A percentile compares a stretch with the other conserved stretches of the same genome.
phyloP scores from a whole-genome alignment of 64 coral and sea anemone species.

The Actinia equina region DNA sequence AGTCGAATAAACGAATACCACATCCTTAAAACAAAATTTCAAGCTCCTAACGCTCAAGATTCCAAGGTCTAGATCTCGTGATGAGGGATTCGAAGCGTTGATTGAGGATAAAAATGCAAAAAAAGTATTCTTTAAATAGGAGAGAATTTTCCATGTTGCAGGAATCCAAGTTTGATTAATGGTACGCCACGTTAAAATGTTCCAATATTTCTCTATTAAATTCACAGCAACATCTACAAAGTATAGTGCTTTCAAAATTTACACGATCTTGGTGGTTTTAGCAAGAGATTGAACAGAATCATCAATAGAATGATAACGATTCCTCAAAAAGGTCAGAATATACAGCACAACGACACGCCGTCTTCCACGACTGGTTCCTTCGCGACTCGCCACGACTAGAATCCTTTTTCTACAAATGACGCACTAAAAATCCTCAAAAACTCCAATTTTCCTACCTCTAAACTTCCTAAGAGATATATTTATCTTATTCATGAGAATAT shows the following conservation, averaged over 20 bases:
- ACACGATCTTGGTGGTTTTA: background rate
- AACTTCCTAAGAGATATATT: background rate
- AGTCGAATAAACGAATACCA: background rate
- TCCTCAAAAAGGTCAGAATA: background rate
- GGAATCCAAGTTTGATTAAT: background rate
- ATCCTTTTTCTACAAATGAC: background rate
- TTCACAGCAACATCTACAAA: background rate
- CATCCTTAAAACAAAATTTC: background rate
- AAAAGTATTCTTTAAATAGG: background rate
- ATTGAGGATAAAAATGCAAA: slow-evolving; percentile 7
- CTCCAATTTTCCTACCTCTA: background rate
- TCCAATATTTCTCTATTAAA: background rate
- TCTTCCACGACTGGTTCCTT: background rate
- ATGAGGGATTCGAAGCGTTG: background rate
- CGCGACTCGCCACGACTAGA: background rate
- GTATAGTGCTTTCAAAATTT: background rate
- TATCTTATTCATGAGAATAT: background rate
- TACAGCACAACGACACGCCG: background rate
- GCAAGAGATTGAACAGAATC: background rate
- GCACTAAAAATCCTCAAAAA: background rate
- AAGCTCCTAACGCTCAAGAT: background rate
- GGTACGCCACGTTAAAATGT: background rate
- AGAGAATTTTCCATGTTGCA: background rate
- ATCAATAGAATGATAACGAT: background rate
- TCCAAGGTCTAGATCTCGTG: background rate